Percentiles rank a stretch among this genome's conserved stretches.
Conservation (phyloP, 30 jellyfish, hydroid and myxozoan genomes). For the Nemopilema nomurai region DNA sequence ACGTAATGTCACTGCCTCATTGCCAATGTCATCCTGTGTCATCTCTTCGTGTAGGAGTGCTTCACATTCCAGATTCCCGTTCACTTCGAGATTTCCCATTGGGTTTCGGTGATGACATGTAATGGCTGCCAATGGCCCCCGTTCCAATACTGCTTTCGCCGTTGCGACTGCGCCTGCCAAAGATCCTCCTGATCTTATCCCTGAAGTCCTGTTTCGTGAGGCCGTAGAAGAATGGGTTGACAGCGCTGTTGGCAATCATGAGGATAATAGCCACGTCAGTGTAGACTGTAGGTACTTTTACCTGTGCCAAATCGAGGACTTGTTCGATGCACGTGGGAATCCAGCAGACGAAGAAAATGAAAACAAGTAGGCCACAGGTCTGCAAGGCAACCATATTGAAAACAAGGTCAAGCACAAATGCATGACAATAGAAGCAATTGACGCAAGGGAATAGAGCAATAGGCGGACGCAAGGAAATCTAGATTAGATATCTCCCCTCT, state of each 20-base stretch:
- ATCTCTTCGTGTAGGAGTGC: not conserved
- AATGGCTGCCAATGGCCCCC: too few species aligned
- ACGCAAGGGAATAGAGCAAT: too few species aligned
- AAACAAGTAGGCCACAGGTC: conserved; percentile 68
- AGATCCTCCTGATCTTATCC: conserved; percentile 37
- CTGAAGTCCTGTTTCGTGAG: conserved; percentile 62
- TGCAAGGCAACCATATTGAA: too few species aligned
- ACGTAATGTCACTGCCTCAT: too few species aligned
- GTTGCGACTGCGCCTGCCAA: not conserved
- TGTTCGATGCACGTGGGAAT: conserved; percentile 70
- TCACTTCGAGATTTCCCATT: not conserved
- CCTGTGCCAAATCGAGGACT: conserved; percentile 26
- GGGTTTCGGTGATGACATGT: not conserved
- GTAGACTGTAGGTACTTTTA: conserved; percentile 17
- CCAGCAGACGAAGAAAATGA: conserved; percentile 65
- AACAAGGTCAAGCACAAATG: too few species aligned
- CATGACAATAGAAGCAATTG: too few species aligned
- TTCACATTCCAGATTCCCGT: not conserved
- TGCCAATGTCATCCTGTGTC: not conserved
- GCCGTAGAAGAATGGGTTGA: conserved; percentile 74
- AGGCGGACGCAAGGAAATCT: too few species aligned
- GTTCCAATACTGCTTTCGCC: not conserved
- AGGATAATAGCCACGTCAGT: conserved; percentile 57
- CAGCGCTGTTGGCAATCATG: conserved; percentile 72
- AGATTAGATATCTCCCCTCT: too few species aligned